Base-by-base conservation (phyloP, 2,113 vertebrate genomes). In the Narcine bancroftii region DNA sequence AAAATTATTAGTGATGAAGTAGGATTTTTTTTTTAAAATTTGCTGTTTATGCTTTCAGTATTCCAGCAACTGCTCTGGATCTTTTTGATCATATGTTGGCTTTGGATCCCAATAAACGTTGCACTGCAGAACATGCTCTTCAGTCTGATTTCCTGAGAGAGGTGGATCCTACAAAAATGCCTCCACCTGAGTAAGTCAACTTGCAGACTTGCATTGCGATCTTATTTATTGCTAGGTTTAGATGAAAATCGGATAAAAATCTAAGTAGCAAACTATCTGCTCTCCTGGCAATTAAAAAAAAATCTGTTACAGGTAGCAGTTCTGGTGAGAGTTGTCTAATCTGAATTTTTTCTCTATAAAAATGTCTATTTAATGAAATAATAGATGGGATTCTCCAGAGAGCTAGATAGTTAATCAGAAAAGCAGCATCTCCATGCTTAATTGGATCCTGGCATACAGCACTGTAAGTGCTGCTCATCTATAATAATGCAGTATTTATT, bases 21-120 rank as follows among this genome's bases (percentile, higher is more conserved):
- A 33, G 66, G 42, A 65, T 69, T 83, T 91, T 47, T 69, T 89
- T 65, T 91, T 91, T 24, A 36, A 63, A 21, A 69, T 91, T 7
- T 39, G 26, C 66, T 92, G 11, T 87, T 60, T 91, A 72, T 2
- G 33, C 83, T 26, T 92, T 73, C 94, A 99, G 98, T 94, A 97
- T 99, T 94, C 98, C 99, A 47, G 94, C 95, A 33, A 95, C 98
- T 45, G 99, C 98, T 6, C 95, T 99, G 93, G 99, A 99, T 94
- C 95, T 99, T 69, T 99, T 99, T 2, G 99, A 99, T 95, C 98
- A 99, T 92, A 99, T 99, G 99, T 95, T 99, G 69, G 98, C 98
- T 93, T 93, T 99, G 95, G 99, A 99, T 94, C 99, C 99, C 92
- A 98, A 97, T 95, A 99, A 97, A 93, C 98, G 99, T 76, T 99